A percentile compares a stretch with the other conserved stretches of the same genome.
These are phyloP conservation scores for Pygmarrhopalites habei DNA, from an alignment of 1,140 invertebrate species.

Conservation along the genomic window DNA sequence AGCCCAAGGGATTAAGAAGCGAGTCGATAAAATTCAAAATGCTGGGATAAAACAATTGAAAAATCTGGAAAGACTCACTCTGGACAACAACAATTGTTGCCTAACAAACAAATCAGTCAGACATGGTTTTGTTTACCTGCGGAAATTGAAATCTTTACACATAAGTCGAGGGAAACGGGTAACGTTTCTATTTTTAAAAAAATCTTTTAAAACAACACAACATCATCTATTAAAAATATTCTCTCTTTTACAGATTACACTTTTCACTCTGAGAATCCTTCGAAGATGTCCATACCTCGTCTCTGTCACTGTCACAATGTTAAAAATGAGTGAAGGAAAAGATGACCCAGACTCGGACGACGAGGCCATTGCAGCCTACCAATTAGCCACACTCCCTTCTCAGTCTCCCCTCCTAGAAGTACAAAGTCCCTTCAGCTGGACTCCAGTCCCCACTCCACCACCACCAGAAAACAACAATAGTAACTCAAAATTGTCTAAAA, in stretches of 20 bases:
- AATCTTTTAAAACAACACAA: not conserved
- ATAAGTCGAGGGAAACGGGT: not conserved
- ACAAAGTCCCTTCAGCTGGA: not conserved
- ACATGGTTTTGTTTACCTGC: not conserved
- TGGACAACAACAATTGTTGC: conserved; percentile 9
- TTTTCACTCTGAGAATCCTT: not conserved
- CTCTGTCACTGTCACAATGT: not conserved
- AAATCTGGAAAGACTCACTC: not conserved
- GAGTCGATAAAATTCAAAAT: not conserved
- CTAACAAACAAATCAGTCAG: not conserved
- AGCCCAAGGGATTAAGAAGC: not conserved
- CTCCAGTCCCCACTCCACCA: not conserved
- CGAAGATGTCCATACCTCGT: not conserved
- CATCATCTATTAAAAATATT: not conserved
- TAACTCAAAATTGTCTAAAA: too few species aligned
- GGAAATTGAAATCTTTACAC: not conserved
- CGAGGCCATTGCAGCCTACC: not conserved
- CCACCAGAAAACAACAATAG: too few species aligned
- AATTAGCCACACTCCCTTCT: not conserved
- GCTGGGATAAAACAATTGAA: not conserved
- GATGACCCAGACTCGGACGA: not conserved
- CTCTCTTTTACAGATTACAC: not conserved
- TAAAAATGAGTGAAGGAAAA: not conserved
- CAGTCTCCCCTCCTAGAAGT: not conserved
- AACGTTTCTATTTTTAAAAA: not conserved